Conservation (phyloP, 2,797 vertebrate genomes). For the Syngnathus acus region DNA sequence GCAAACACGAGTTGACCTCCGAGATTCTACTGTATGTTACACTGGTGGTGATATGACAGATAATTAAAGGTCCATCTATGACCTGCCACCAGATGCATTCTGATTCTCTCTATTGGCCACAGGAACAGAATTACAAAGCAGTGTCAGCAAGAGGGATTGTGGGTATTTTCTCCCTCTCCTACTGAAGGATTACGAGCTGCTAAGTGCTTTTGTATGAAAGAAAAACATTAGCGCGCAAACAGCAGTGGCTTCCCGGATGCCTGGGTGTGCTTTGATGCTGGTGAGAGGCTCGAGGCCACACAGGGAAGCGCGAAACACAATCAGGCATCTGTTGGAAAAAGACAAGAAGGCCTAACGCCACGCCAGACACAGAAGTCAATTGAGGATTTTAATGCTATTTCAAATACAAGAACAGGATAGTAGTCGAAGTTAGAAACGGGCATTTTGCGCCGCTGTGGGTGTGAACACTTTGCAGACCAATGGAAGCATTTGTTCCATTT, state of each 20-base stretch:
- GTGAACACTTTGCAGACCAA: too few species aligned
- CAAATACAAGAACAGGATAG: not conserved
- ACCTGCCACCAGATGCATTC: conserved; percentile 21
- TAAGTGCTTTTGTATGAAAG: conserved; percentile 48
- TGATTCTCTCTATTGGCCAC: conserved; percentile 32
- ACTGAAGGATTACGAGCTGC: conserved; percentile 44
- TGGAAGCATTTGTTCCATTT: too few species aligned
- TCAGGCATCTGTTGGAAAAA: conserved; percentile 72
- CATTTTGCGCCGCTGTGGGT: too few species aligned
- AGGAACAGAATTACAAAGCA: conserved; percentile 28
- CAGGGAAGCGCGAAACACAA: conserved; percentile 68
- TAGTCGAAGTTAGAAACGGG: too few species aligned
- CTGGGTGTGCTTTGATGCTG: conserved; percentile 70
- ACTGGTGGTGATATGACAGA: conserved; percentile 61
- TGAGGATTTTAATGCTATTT: not conserved
- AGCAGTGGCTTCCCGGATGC: conserved; percentile 60
- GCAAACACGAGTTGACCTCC: not conserved
- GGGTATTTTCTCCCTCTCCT: conserved; percentile 36
- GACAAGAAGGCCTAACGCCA: conserved; percentile 49
- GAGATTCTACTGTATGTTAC: conserved; percentile 1
- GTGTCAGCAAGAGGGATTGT: conserved; percentile 31
- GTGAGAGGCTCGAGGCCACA: conserved; percentile 67
- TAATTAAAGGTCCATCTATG: conserved; percentile 63
- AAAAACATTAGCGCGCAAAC: conserved; percentile 40
- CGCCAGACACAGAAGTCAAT: not conserved